Conservation (phyloP, 1,140 invertebrate genomes). For the Plectus sambesii region DNA sequence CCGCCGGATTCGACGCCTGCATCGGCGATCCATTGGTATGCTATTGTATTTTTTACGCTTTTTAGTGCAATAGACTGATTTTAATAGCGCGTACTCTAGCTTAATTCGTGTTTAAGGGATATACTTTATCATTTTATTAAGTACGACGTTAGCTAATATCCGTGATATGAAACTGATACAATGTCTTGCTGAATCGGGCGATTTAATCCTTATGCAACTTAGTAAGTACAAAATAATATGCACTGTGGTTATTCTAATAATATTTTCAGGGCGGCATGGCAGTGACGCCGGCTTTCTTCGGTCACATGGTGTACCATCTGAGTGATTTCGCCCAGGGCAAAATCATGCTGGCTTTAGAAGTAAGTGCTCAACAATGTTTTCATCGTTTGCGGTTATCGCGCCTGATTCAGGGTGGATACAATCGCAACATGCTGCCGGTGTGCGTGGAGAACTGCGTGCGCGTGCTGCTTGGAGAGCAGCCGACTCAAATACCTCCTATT, state of each 20-base stretch:
- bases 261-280: constrained; percentile 76
- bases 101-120: too few species aligned
- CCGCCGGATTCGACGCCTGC: constrained; percentile 86
- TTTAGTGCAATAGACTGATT: constrained; percentile 8
- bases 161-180: too few species aligned
- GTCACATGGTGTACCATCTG: constrained; percentile 65
- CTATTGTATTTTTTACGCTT: constrained; percentile 10
- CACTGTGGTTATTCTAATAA: constrained; percentile 3
- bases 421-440: constrained; percentile 15
- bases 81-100: too few species aligned
- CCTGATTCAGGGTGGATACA: constrained; percentile 25
- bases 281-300: constrained; percentile 72
- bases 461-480: constrained; percentile 7
- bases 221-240: constrained; percentile 5
- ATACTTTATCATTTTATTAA: too few species aligned
- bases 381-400: constrained; percentile 7
- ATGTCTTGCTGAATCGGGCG: too few species aligned
- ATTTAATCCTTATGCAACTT: too few species aligned
- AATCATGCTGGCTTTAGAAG: constrained; percentile 68
- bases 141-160: constrained; percentile 2
- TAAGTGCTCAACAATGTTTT: constrained; percentile 22
- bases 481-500: too few species aligned
- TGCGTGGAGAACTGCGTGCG: constrained; percentile 15
- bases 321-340: constrained; percentile 61
- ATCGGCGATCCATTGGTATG: constrained; percentile 74